A percentile compares a stretch with the other conserved stretches of the same genome.
Conservation (phyloP, 2,888 invertebrate genomes). For the Eretmocerus hayati region DNA sequence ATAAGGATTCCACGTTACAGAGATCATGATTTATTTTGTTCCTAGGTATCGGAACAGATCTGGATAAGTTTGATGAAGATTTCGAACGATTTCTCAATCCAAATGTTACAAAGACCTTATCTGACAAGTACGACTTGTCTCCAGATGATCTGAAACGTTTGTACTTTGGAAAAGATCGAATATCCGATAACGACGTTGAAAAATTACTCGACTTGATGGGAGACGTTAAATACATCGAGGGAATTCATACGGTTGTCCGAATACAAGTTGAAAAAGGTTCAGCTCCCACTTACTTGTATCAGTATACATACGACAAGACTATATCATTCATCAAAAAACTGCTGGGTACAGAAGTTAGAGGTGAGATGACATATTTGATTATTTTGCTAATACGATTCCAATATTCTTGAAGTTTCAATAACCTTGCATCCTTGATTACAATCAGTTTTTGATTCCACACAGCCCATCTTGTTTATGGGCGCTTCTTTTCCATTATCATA, state of each 20-base stretch:
- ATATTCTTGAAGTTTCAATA: not conserved
- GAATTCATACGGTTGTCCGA: conserved; percentile 28
- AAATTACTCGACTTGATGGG: conserved; percentile 22
- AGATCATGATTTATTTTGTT: too few species aligned
- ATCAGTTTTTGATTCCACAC: too few species aligned
- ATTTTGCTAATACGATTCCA: not conserved
- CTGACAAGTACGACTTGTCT: conserved; percentile 14
- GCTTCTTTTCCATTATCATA: too few species aligned
- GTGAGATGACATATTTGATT: not conserved
- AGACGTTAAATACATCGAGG: conserved; percentile 29
- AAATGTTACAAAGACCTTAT: not conserved
- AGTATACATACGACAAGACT: conserved; percentile 29
- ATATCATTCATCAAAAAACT: conserved; percentile 21
- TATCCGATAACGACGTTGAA: conserved; percentile 10
- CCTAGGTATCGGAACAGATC: not conserved
- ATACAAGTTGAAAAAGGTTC: conserved; percentile 23
- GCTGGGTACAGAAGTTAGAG: not conserved
- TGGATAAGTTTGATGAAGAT: not conserved
- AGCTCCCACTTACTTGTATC: conserved; percentile 32
- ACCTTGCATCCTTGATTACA: too few species aligned
- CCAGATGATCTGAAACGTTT: conserved; percentile 23
- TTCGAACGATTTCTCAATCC: not conserved
- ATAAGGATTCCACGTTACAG: too few species aligned
- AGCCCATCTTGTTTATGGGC: too few species aligned
- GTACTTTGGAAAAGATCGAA: conserved; percentile 27